Percentiles rank a stretch among this genome's conserved stretches.
Evolutionary conservation across 2,888 invertebrate species (phyloP).

Genomic region (Dysmachus trigonus): DNA sequence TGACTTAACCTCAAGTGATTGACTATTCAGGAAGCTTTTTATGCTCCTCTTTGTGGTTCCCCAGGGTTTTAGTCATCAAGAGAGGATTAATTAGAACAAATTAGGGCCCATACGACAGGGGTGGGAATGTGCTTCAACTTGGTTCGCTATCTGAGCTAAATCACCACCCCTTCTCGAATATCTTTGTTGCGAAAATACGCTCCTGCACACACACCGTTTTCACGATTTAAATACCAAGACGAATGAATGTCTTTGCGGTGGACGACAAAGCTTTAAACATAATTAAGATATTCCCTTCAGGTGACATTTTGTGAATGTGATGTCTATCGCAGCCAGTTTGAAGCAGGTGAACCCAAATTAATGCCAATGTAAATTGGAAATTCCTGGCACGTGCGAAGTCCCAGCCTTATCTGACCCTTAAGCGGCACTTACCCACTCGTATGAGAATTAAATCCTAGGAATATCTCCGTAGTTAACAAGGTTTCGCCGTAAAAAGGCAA

Average conservation of each 20-base stretch:
- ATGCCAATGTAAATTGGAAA: not conserved
- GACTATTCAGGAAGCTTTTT: slow-evolving; percentile 1
- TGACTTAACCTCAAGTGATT: slow-evolving; percentile 7
- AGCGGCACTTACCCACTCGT: not conserved
- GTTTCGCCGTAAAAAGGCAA: not conserved
- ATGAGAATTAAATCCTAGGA: not conserved
- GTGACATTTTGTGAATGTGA: not conserved
- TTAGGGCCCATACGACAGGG: not conserved
- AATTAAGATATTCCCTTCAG: not conserved
- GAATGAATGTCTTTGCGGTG: not conserved
- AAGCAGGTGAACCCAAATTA: not conserved
- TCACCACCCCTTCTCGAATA: not conserved
- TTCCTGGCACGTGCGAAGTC: not conserved
- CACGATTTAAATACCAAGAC: not conserved
- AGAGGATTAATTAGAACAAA: slow-evolving; percentile 19
- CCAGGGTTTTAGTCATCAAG: not conserved
- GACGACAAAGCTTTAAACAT: not conserved
- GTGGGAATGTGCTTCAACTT: not conserved
- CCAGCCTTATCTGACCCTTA: not conserved
- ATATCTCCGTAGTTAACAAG: not conserved
- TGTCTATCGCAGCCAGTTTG: not conserved
- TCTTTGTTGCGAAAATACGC: not conserved
- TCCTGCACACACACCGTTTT: not conserved
- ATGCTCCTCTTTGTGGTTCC: not conserved
- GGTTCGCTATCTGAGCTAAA: not conserved